A percentile compares a stretch with the other conserved stretches of the same genome.
Conservation (phyloP, 2,888 invertebrate species). For the Clistopyga incitator region DNA sequence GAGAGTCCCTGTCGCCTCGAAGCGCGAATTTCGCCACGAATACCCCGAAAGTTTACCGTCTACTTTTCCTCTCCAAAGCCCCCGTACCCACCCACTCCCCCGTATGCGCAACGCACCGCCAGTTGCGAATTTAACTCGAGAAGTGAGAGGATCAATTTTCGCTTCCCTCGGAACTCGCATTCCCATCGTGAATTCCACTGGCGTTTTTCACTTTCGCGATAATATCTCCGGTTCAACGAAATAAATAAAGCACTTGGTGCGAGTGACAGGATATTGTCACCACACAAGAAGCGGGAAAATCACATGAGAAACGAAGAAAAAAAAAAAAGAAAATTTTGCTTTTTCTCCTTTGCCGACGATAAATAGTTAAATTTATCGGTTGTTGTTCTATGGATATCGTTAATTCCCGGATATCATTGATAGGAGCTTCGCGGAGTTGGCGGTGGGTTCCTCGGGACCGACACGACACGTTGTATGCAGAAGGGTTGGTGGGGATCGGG, state of each 20-base stretch:
- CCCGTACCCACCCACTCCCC: constrained; percentile 81
- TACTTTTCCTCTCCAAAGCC: constrained; percentile 69
- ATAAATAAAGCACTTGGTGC: constrained; percentile 7
- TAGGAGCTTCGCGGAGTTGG: constrained; percentile 23
- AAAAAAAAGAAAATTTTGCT: neutral
- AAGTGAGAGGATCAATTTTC: constrained; percentile 24
- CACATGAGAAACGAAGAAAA: too few species aligned
- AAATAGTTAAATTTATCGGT: too few species aligned
- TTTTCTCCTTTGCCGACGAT: too few species aligned
- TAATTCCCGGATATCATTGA: constrained; percentile 8
- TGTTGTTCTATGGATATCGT: neutral
- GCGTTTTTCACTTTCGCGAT: neutral
- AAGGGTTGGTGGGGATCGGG: constrained; percentile 31
- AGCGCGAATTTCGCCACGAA: constrained; percentile 70
- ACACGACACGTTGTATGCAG: constrained; percentile 47
- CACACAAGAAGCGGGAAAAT: too few species aligned
- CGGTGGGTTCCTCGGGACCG: neutral
- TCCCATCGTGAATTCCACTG: neutral
- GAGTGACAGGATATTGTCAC: neutral
- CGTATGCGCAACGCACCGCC: constrained; percentile 62
- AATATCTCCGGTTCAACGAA: too few species aligned
- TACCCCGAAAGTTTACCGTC: constrained; percentile 66
- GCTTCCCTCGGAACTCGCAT: constrained; percentile 25
- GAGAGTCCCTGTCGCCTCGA: constrained; percentile 69
- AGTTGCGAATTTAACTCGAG: constrained; percentile 12